phyloP scores from a whole-genome alignment of 1,140 invertebrate species.

The Drosophila insularis region DNA sequence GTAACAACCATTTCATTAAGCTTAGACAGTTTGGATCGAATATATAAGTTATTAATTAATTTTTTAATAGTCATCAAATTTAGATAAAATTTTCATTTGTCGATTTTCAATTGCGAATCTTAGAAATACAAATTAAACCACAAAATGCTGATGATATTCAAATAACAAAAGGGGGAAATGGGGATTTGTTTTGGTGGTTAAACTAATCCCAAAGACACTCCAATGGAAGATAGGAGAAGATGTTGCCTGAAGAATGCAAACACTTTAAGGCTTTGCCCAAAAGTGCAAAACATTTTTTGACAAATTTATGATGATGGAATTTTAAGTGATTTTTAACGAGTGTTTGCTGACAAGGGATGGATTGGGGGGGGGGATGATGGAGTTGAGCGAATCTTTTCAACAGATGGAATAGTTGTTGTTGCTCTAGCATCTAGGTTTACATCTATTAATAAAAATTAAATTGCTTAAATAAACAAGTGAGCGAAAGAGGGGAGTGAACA shows the following conservation, averaged over 20 bases:
- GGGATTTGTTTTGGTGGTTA: not conserved
- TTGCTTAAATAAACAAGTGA: conserved; percentile 42
- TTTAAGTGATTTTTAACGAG: conserved; percentile 83
- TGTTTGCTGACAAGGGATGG: conserved; percentile 38
- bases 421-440: conserved; percentile 25
- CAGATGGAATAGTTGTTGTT: conserved; percentile 25
- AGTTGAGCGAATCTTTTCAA: conserved; percentile 15
- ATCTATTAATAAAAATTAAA: conserved; percentile 51
- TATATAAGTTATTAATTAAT: too few relatives aligned
- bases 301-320: conserved; percentile 83
- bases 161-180: not conserved
- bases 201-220: conserved; percentile 29
- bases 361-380: not conserved
- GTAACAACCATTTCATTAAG: too few relatives aligned
- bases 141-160: not conserved
- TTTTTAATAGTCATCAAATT: not conserved
- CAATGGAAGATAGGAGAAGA: conserved; percentile 14
- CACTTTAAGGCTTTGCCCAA: conserved; percentile 41
- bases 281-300: conserved; percentile 60
- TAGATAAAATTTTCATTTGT: not conserved
- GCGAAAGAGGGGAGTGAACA: not conserved
- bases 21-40: too few relatives aligned
- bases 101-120: not conserved
- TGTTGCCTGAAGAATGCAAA: conserved; percentile 37
- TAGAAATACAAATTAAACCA: not conserved